Base-by-base conservation (phyloP, 2,797 vertebrate species). In the Spheniscus humboldti region DNA sequence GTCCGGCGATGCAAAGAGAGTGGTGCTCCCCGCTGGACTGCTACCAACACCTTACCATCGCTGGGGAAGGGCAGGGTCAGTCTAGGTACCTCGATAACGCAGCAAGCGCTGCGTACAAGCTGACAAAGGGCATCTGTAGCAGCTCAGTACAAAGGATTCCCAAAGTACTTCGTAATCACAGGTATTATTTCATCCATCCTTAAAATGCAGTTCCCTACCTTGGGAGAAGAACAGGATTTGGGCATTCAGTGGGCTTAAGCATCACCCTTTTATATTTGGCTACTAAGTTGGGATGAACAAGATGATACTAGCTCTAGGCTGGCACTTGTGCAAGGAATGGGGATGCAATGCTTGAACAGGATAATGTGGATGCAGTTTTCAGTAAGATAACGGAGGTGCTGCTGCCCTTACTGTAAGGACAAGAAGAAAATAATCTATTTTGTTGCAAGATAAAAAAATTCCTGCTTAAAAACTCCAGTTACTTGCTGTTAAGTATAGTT, bases 61-160 rank as follows among this genome's bases (percentile, higher is more conserved):
- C 57, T 56, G 41, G 39, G 33, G 31, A 63, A 60, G 37, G 14
- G 15, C 27, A 83, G 22, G 52, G 23, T 63, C 45, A 33, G 50
- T 6, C 31, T 11, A 5, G 1, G 2, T n/a, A 20, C 45, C 41
- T 18, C 14, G 4, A 9, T 18, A 79, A 18, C 1, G 7, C 55
- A 39, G 68, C 53, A 50, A 69, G 31, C 6, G 3, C 18, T 4
- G 0, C 13, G 1, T 6, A 14, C 0, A 1, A 76, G 41, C 59
- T 88, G 43, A 86, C 68, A 86, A 80, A 77, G 31, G 37, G 24
- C 43, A 50, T 6, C 25, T 37, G 31, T 19, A 76, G 43, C 39
- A 57, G 27, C 59, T 57, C 47, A 27, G 11, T 23, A 37, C 7
- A 13, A 69, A 69, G 72, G 69, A 64, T 47, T 94, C 56, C 41